Evolutionary conservation across 2,113 vertebrate genomes (phyloP).

Genomic region (Dinomys branickii): DNA sequence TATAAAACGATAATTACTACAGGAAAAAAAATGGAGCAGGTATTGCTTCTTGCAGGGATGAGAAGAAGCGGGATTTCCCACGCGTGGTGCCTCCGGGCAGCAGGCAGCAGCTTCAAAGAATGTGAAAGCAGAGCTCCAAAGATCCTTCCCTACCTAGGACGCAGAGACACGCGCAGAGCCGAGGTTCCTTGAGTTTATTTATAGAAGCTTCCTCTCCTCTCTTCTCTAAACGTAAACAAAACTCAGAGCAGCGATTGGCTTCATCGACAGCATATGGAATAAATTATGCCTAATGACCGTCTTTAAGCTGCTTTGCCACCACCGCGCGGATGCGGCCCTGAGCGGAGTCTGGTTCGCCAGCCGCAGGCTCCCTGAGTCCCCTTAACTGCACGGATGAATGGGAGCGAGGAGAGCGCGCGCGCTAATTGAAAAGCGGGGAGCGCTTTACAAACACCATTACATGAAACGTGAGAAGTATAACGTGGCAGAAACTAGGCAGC

Average conservation of each 20-base stretch:
- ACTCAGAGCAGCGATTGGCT: slow-evolving; percentile 13
- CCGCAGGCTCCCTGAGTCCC: slow-evolving; percentile 65
- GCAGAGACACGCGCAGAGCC: slow-evolving; percentile 47
- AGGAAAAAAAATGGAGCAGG: slow-evolving; percentile 61
- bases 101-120: slow-evolving; percentile 73
- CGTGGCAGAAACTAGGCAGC: slow-evolving; percentile 88
- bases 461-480: slow-evolving; percentile 93
- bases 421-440: slow-evolving; percentile 94
- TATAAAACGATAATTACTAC: slow-evolving; percentile 73
- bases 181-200: slow-evolving; percentile 66
- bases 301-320: neutral
- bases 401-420: slow-evolving; percentile 82
- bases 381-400: slow-evolving; percentile 78
- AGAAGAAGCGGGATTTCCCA: slow-evolving; percentile 58
- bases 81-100: slow-evolving; percentile 3
- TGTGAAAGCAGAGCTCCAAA: slow-evolving; percentile 65
- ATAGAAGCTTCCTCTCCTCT: neutral
- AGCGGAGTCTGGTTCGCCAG: neutral
- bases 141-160: slow-evolving; percentile 50
- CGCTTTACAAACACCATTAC: slow-evolving; percentile 93
- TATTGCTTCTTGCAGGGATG: slow-evolving; percentile 55
- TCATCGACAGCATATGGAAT: slow-evolving; percentile 44
- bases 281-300: neutral
- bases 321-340: neutral
- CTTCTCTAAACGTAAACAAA: slow-evolving; percentile 56